A percentile compares a stretch with the other conserved stretches of the same genome.
phyloP scores from a whole-genome alignment of 2,113 vertebrate genomes.

The Spheniscus mendiculus region DNA sequence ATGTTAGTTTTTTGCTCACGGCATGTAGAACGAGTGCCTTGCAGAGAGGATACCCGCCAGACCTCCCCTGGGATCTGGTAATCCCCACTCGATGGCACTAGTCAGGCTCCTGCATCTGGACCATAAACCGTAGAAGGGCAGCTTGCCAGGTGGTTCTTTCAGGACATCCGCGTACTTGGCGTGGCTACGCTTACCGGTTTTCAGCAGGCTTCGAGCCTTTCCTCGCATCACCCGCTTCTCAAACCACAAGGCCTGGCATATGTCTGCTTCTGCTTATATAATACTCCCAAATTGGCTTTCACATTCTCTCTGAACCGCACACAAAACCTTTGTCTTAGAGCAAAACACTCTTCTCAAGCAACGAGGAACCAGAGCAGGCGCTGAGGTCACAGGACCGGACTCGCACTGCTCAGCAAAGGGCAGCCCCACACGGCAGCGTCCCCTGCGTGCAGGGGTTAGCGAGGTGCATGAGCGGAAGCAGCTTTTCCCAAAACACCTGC shows the following conservation, averaged over 20 bases:
- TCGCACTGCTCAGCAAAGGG: fast-evolving
- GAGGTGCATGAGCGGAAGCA: neutral
- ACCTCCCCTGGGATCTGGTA: neutral
- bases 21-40: neutral
- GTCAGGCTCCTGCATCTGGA: neutral
- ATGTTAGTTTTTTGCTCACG: neutral
- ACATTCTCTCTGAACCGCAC: neutral
- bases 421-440: neutral
- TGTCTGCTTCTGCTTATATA: constrained; percentile 25
- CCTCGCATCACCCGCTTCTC: neutral
- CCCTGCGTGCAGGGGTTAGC: neutral
- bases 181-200: neutral
- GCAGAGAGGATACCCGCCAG: neutral
- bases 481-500: constrained; percentile 21
- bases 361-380: neutral
- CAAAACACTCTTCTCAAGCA: neutral
- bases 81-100: neutral
- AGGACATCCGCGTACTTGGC: neutral
- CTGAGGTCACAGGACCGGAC: neutral
- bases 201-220: neutral
- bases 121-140: neutral
- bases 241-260: constrained; percentile 37
- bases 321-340: constrained; percentile 25
- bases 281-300: constrained; percentile 23
- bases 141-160: constrained; percentile 5